Evolutionary conservation across 2,888 invertebrate species (phyloP).

Genomic region (Aquatica leii): DNA sequence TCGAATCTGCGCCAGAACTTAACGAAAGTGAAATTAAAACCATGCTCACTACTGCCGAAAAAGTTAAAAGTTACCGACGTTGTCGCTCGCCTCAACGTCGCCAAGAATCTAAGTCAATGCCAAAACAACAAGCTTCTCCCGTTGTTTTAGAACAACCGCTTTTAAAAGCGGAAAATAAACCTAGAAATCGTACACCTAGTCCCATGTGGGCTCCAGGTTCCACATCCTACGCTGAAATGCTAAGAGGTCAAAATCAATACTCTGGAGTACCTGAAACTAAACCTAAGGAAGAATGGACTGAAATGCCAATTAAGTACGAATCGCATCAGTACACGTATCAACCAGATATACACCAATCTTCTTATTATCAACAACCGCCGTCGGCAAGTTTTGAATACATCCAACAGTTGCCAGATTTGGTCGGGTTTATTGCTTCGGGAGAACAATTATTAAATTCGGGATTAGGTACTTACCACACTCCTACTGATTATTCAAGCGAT

Average conservation of each 20-base stretch:
- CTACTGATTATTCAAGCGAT: slow-evolving; percentile 38
- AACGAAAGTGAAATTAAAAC: slow-evolving; percentile 29
- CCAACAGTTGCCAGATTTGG: slow-evolving; percentile 62
- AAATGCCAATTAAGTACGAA: slow-evolving; percentile 46
- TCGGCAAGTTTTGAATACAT: slow-evolving; percentile 60
- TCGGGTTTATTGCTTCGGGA: slow-evolving; percentile 63
- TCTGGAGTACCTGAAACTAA: neutral
- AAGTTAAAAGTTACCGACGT: slow-evolving; percentile 59
- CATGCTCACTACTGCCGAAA: slow-evolving; percentile 38
- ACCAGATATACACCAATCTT: slow-evolving; percentile 24
- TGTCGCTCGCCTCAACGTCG: slow-evolving; percentile 64
- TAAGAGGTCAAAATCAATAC: slow-evolving; percentile 64
- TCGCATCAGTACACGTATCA: slow-evolving; percentile 43
- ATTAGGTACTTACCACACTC: slow-evolving; percentile 60
- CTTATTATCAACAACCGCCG: slow-evolving; percentile 39
- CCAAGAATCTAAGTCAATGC: slow-evolving; percentile 43
- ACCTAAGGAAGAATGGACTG: slow-evolving; percentile 22
- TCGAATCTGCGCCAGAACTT: slow-evolving; percentile 16
- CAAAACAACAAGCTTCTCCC: slow-evolving; percentile 36
- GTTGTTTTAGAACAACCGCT: slow-evolving; percentile 12
- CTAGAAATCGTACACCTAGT: slow-evolving; percentile 69
- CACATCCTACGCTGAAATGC: slow-evolving; percentile 81
- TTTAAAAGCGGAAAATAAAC: slow-evolving; percentile 49
- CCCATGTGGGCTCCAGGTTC: slow-evolving; percentile 79
- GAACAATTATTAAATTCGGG: slow-evolving; percentile 62